These are phyloP conservation scores for Cacoxenus indagator DNA, from an alignment of 2,888 invertebrate species.

Conservation along the genomic window DNA sequence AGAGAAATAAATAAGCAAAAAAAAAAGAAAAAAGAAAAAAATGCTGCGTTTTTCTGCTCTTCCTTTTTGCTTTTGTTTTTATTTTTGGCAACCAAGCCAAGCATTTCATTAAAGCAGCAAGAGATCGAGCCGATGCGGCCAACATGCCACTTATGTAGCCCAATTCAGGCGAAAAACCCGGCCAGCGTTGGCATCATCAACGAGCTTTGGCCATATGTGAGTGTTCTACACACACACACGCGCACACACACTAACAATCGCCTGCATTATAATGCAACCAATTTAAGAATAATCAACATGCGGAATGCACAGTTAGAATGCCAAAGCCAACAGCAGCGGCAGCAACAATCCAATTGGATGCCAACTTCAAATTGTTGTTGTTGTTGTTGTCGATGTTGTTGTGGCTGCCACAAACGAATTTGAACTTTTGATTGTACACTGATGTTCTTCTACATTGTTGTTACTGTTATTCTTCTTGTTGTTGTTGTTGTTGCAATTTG, in stretches of 20 bases:
- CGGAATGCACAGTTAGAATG: slow-evolving; percentile 47
- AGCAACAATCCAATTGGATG: neutral
- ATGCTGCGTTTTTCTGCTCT: slow-evolving; percentile 7
- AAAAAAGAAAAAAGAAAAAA: neutral
- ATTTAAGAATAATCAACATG: slow-evolving; percentile 36
- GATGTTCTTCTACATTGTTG: neutral
- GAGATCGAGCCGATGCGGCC: slow-evolving; percentile 40
- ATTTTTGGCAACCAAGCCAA: too few relatives aligned
- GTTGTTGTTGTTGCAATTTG: slow-evolving; percentile 29
- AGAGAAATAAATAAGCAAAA: slow-evolving; percentile 16
- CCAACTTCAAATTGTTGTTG: neutral
- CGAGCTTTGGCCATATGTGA: neutral
- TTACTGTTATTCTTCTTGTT: slow-evolving; percentile 27
- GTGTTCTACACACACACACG: neutral
- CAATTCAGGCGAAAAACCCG: slow-evolving; percentile 30
- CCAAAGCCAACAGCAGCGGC: slow-evolving; percentile 36
- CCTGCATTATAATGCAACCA: slow-evolving; percentile 29
- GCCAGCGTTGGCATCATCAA: too few relatives aligned
- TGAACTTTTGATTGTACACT: slow-evolving; percentile 13
- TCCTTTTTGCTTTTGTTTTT: slow-evolving; percentile 18
- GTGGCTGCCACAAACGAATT: slow-evolving; percentile 3
- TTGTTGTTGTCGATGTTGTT: neutral
- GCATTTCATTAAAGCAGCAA: slow-evolving; percentile 36
- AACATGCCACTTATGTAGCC: slow-evolving; percentile 60
- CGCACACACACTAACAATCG: neutral